Evolutionary conservation across 2,797 vertebrate species (phyloP).

Genomic region (Iguana delicatissima): DNA sequence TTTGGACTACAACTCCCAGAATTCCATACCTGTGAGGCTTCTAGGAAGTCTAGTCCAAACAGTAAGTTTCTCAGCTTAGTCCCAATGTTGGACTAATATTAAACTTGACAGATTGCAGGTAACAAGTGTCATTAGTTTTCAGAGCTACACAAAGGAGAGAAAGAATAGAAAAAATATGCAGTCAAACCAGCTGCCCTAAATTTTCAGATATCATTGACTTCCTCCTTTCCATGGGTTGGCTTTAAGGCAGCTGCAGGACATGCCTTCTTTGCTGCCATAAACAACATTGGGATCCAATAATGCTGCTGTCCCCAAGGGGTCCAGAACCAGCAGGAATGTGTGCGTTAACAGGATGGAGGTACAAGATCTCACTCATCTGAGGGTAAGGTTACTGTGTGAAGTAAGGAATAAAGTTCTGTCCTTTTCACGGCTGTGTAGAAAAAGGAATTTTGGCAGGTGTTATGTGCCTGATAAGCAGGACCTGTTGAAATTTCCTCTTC

Average conservation of each 20-base stretch:
- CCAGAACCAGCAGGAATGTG: background rate
- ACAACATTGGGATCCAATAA: background rate
- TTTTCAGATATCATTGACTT: background rate
- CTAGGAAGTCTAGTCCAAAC: no score
- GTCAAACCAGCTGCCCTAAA: background rate
- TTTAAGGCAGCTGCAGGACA: no score
- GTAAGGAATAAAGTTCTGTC: no score
- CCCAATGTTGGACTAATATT: background rate
- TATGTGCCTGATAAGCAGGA: no score
- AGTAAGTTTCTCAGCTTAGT: no score
- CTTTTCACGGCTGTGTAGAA: no score
- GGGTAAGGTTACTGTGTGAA: background rate
- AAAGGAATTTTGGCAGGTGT: no score
- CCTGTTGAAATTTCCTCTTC: no score
- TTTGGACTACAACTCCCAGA: no score
- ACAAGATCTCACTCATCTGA: background rate
- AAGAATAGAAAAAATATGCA: background rate
- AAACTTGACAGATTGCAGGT: background rate
- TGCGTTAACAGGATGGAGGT: background rate
- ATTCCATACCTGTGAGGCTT: no score
- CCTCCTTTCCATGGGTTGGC: background rate
- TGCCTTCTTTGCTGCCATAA: background rate
- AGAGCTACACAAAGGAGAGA: background rate
- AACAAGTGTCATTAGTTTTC: background rate
- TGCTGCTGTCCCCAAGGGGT: background rate